Percentiles rank a stretch among this genome's conserved stretches.
Evolutionary conservation across 92 coral and sea anemone species (phyloP).

Genomic region (Epizoanthus illoricatus): DNA sequence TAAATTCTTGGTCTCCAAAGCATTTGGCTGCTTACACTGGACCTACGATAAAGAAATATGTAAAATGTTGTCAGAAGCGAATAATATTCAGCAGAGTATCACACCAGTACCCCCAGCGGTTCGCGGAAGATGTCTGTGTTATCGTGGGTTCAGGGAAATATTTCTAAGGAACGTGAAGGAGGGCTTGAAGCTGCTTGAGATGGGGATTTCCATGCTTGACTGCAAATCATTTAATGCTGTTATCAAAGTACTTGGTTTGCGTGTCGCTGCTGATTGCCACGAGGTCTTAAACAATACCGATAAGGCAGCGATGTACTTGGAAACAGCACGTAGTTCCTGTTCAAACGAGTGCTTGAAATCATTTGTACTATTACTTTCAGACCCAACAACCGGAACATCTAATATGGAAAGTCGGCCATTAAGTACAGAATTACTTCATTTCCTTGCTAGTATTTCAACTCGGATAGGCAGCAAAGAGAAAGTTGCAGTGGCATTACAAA

Average conservation of each 20-base stretch:
- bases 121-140: not conserved
- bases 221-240: not conserved
- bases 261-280: not conserved
- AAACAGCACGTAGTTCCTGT: not conserved
- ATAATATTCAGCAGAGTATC: too few relatives aligned
- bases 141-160: slow-evolving; percentile 1
- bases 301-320: not conserved
- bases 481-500: too few relatives aligned
- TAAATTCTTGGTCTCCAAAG: not conserved
- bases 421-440: not conserved
- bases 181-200: not conserved
- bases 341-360: not conserved
- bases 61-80: not conserved
- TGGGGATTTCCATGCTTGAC: not conserved
- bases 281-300: too few relatives aligned
- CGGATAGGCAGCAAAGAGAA: not conserved
- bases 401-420: not conserved
- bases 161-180: not conserved
- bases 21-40: slow-evolving; percentile 7
- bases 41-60: not conserved
- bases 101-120: not conserved
- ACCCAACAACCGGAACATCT: not conserved
- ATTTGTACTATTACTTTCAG: not conserved
- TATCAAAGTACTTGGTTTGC: not conserved
- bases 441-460: not conserved